Evolutionary conservation across 2,113 vertebrate genomes (phyloP).

Genomic region (Heptranchias perlo): DNA sequence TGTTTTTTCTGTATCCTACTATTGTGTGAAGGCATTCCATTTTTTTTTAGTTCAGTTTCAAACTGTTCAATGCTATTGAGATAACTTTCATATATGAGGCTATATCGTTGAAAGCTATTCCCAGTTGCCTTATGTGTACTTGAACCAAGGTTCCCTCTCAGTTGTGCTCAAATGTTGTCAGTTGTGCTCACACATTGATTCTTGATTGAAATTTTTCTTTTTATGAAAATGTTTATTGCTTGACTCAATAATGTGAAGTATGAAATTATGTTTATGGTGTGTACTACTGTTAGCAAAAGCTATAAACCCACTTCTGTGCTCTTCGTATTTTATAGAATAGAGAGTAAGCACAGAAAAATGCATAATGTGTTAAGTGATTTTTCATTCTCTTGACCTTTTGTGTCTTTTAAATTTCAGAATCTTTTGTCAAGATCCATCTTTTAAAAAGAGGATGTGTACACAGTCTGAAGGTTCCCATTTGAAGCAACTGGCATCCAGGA

Average conservation of each 20-base stretch:
- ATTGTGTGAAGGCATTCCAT: neutral
- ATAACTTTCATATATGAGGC: neutral
- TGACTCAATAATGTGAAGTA: slow-evolving; percentile 17
- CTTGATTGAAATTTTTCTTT: neutral
- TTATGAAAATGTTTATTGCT: neutral
- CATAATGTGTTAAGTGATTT: neutral
- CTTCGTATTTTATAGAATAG: neutral
- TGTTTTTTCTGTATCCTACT: neutral
- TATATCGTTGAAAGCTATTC: neutral
- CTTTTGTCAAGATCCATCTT: slow-evolving; percentile 35
- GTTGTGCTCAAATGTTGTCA: neutral
- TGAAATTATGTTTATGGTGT: neutral
- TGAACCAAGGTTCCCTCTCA: neutral
- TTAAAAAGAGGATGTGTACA: slow-evolving; percentile 38
- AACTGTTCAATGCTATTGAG: neutral
- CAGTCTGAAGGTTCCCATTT: slow-evolving; percentile 37
- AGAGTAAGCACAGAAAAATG: slow-evolving; percentile 2
- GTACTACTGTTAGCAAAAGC: neutral
- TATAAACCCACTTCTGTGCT: neutral
- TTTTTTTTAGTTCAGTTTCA: neutral
- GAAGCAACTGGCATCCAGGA: slow-evolving; percentile 25
- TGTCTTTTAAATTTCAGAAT: slow-evolving; percentile 35
- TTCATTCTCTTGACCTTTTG: slow-evolving; percentile 35
- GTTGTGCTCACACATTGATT: neutral
- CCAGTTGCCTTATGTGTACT: neutral